phyloP scores from a whole-genome alignment of 2,888 invertebrate species.

The Melangyna quadrimaculata region DNA sequence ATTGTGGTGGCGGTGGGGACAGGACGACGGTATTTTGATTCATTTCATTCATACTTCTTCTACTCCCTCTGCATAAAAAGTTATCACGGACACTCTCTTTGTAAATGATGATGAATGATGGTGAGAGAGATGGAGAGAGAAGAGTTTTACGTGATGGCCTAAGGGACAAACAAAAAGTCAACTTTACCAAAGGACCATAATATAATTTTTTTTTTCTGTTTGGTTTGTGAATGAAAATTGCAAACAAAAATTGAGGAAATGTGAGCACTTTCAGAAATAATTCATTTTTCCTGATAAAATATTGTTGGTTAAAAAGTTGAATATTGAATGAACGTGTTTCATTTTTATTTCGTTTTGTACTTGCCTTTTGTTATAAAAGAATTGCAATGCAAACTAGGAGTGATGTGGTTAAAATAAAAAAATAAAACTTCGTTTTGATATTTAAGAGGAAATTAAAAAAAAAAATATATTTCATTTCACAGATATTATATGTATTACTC shows the following conservation, averaged over 20 bases:
- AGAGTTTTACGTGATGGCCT: constrained; percentile 53
- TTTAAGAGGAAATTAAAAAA: neutral
- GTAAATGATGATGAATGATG: constrained; percentile 37
- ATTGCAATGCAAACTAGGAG: neutral
- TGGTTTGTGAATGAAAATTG: neutral
- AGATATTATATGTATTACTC: too few species aligned
- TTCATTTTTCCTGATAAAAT: constrained; percentile 49
- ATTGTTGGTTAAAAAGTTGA: constrained; percentile 46
- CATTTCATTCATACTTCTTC: neutral
- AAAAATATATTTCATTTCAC: neutral
- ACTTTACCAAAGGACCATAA: constrained; percentile 1
- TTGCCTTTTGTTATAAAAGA: neutral
- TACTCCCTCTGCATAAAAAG: neutral
- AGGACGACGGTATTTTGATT: neutral
- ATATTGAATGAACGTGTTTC: constrained; percentile 34
- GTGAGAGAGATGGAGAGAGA: too few species aligned
- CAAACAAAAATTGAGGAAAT: constrained; percentile 4
- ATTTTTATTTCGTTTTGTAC: neutral
- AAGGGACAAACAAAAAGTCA: constrained; percentile 35
- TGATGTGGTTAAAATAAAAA: neutral
- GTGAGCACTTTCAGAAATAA: constrained; percentile 40
- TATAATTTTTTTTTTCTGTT: neutral
- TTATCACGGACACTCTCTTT: constrained; percentile 40
- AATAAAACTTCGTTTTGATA: neutral
- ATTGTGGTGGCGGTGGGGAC: constrained; percentile 23